Evolutionary conservation across 2,797 vertebrate genomes (phyloP).

Genomic region (Smutsia gigantea): DNA sequence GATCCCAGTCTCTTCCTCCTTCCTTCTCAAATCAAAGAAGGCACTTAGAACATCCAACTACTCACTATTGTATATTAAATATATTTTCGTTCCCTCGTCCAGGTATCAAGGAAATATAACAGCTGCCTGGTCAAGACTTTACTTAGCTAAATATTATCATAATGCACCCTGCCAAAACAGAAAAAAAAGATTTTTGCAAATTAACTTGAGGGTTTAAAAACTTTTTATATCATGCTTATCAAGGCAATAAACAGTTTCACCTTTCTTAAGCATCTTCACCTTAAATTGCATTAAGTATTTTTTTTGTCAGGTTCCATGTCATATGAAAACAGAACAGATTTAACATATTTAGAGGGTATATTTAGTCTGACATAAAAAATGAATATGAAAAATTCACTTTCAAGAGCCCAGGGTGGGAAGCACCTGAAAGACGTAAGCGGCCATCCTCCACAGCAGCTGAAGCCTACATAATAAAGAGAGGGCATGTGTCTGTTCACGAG

Average conservation of each 20-base stretch:
- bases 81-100: background rate
- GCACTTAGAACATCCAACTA: background rate
- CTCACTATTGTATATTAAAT: background rate
- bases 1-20: background rate
- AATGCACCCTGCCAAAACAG: background rate
- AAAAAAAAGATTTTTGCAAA: conserved; percentile 18
- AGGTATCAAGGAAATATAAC: conserved; percentile 13
- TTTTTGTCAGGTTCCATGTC: background rate
- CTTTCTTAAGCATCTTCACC: background rate
- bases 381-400: background rate
- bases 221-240: background rate
- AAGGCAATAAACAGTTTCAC: background rate
- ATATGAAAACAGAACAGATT: background rate
- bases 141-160: conserved; percentile 24
- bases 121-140: background rate
- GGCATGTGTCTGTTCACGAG: background rate
- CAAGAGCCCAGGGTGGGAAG: background rate
- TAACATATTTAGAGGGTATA: background rate
- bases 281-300: conserved; percentile 1
- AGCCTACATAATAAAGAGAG: background rate
- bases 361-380: background rate
- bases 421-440: background rate
- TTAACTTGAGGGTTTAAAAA: conserved; percentile 25
- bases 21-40: background rate
- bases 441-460: background rate